Evolutionary conservation across 2,888 invertebrate genomes (phyloP), one percentile per base, ranked within the genome.

Genomic region (Choristoneura rosaceana): DNA sequence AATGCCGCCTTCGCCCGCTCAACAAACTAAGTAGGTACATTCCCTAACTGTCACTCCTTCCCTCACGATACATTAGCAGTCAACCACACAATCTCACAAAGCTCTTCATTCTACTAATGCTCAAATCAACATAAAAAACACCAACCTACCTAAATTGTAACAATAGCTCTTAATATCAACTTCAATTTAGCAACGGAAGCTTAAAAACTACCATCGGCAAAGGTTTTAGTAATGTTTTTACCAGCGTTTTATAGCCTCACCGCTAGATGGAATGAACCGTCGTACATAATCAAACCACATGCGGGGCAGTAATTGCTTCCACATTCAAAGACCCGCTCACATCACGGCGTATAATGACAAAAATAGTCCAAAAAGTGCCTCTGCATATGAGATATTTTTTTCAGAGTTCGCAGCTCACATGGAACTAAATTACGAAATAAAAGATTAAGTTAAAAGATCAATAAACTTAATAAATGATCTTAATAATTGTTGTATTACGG

Each of bases 391-490:
- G 93, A 90, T 93, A 84, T 91, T 93, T 93, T 90, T 93, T 93
- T 87, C 84, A 85, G 88, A 91, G 88, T 93, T 92, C 91, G 93
- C 93, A 91, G 89, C 91, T 91, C 88, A 90, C 89, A 87, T 86
- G 86, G 80, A 93, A 89, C 91, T 92, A 93, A 94, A 94, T 94
- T 93, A 94, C 93, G 91, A 94, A 93, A 94, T 93, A 94, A 94
- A 94, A 94, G 94, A 94, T 94, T 93, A 93, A 93, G 88, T 93
- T 93, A 93, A 94, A 93, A 93, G 93, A 94, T 93, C 94, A 94
- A 94, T 94, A 94, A 94, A 94, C 93, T 93, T 94, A 93, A 94
- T 93, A 94, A 94, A 94, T 94, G 93, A 93, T 94, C 94, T 94
- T 91, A 94, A 93, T 94, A 94, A 93, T 94, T 93, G 94, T 94